Percentiles rank a stretch among this genome's conserved stretches.
phyloP scores from a whole-genome alignment of 2,797 vertebrate species.

The Enteromius argenteus region DNA sequence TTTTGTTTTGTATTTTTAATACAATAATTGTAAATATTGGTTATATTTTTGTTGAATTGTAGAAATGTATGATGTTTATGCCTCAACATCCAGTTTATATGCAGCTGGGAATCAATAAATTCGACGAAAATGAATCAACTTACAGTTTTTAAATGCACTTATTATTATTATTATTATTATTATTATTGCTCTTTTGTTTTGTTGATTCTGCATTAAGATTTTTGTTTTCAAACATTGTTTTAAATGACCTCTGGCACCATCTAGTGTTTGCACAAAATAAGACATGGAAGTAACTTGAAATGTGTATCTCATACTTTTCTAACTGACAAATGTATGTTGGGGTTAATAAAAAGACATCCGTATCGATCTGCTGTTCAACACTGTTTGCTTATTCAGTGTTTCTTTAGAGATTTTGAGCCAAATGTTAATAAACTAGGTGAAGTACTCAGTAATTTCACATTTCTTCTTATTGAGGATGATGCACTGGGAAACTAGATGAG shows the following conservation, averaged over 20 bases:
- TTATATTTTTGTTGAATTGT: constrained; percentile 99
- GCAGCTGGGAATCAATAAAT: constrained; percentile 99
- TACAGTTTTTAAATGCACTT: constrained; percentile 71
- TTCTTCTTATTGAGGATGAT: neutral
- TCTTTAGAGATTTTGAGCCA: neutral
- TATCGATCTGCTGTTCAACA: constrained; percentile 40
- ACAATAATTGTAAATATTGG: constrained; percentile 99
- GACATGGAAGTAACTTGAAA: constrained; percentile 76
- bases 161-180: constrained; percentile 28
- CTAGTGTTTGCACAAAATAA: constrained; percentile 76
- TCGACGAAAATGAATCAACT: constrained; percentile 79
- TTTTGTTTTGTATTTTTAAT: constrained; percentile 99
- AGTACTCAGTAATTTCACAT: neutral
- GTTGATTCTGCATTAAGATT: constrained; percentile 59
- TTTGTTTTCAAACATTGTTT: constrained; percentile 57
- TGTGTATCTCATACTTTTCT: constrained; percentile 75
- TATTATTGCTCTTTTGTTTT: constrained; percentile 28
- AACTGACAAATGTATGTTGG: constrained; percentile 73
- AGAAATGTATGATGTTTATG: constrained; percentile 99
- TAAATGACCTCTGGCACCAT: constrained; percentile 63
- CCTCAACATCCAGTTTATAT: constrained; percentile 99
- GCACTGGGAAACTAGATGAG: neutral
- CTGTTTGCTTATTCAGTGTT: neutral
- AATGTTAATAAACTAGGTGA: neutral
- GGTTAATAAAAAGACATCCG: constrained; percentile 65